These are phyloP conservation scores for Menidia beryllina DNA, from an alignment of 2,113 vertebrate genomes.

Conservation along the genomic window DNA sequence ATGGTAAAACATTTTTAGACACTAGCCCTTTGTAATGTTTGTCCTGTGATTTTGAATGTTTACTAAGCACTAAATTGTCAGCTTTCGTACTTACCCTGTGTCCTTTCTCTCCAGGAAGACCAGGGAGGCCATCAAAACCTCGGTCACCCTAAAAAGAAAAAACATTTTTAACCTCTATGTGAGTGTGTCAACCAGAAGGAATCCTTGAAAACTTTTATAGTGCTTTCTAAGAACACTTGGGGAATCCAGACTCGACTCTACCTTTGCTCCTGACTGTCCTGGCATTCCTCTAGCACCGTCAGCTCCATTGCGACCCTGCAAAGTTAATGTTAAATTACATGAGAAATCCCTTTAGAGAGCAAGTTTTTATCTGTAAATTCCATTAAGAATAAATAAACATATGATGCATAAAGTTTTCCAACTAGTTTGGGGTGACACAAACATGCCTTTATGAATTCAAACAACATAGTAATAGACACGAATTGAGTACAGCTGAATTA, in stretches of 20 bases:
- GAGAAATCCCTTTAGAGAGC: conserved; percentile 27
- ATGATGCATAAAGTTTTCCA: conserved; percentile 3
- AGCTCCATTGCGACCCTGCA: conserved; percentile 92
- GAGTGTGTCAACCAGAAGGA: background rate
- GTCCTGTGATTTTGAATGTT: conserved; percentile 4
- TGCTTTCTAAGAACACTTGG: background rate
- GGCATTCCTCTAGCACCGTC: conserved; percentile 96
- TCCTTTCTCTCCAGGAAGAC: conserved; percentile 97
- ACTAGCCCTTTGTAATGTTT: conserved; percentile 7
- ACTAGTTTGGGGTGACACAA: conserved; percentile 45
- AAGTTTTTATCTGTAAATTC: conserved; percentile 9
- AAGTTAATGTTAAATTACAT: conserved; percentile 14
- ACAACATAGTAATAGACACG: conserved; percentile 6
- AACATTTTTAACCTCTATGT: background rate
- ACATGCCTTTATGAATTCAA: conserved; percentile 41
- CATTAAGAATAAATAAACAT: conserved; percentile 17
- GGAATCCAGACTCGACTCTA: conserved; percentile 51
- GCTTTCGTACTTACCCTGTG: conserved; percentile 88
- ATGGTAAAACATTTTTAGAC: conserved; percentile 33
- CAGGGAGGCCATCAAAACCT: conserved; percentile 97
- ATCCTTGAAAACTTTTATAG: background rate
- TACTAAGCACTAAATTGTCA: background rate
- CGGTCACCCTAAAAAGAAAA: conserved; percentile 88
- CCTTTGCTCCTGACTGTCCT: conserved; percentile 93
- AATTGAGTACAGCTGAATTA: conserved; percentile 55